Conservation (phyloP, 1,140 invertebrate genomes). For the Octopus sinensis region DNA sequence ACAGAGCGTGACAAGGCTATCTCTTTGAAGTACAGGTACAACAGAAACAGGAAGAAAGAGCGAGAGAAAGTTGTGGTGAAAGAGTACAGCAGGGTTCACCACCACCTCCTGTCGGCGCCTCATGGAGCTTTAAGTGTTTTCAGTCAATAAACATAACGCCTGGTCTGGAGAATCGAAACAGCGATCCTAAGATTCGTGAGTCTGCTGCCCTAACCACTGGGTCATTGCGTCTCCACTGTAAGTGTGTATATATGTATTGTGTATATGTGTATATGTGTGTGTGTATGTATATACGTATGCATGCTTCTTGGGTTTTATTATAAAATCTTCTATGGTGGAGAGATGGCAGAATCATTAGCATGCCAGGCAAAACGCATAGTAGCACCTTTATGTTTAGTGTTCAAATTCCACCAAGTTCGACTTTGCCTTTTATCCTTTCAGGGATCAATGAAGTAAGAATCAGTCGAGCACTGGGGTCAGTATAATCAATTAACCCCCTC, state of each 20-base stretch:
- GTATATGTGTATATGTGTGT: not conserved
- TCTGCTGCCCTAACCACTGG: not conserved
- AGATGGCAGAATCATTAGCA: too few species aligned
- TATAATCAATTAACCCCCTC: too few species aligned
- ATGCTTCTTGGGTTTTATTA: not conserved
- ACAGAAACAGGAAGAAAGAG: not conserved
- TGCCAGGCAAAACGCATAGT: too few species aligned
- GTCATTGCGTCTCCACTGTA: not conserved
- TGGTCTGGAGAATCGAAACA: not conserved
- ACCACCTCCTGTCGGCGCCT: not conserved
- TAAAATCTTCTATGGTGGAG: too few species aligned
- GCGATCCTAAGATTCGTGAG: not conserved
- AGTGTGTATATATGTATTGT: not conserved
- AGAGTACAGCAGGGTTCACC: not conserved
- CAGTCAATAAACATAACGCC: not conserved
- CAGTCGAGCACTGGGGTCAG: too few species aligned
- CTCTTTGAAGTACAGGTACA: not conserved
- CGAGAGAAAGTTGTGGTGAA: too few species aligned
- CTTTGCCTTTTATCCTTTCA: too few species aligned
- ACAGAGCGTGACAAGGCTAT: not conserved
- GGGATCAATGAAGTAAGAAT: too few species aligned
- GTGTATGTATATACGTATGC: conserved; percentile 11
- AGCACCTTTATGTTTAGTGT: too few species aligned
- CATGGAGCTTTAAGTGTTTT: not conserved
- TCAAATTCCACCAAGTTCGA: too few species aligned